Conservation (phyloP, 2,888 invertebrate genomes). For the Lepidonotus clava region DNA sequence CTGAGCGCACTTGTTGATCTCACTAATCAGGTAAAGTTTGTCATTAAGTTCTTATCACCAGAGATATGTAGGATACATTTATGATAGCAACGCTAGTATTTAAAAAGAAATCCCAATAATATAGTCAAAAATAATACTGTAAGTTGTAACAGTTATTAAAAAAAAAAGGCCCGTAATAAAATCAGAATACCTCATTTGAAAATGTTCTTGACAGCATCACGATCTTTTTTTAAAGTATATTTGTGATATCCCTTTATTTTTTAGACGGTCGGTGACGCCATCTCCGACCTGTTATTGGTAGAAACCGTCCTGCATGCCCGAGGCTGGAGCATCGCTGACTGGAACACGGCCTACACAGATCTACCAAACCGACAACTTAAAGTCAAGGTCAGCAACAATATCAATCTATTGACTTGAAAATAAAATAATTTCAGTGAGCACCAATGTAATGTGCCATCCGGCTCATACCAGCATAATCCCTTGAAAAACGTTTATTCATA, state of each 20-base stretch:
- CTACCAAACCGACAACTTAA: constrained; percentile 92
- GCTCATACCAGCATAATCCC: too few relatives aligned
- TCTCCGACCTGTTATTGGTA: constrained; percentile 96
- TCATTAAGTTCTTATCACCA: too few relatives aligned
- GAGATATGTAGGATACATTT: too few relatives aligned
- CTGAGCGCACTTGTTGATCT: constrained; percentile 89
- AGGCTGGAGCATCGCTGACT: constrained; percentile 89
- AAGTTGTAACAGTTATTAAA: too few relatives aligned
- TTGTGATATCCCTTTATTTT: constrained; percentile 55
- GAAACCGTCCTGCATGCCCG: constrained; percentile 92
- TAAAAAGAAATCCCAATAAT: too few relatives aligned
- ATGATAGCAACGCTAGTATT: too few relatives aligned
- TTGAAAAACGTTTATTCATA: too few relatives aligned
- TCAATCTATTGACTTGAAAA: too few relatives aligned
- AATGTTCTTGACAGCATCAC: background rate
- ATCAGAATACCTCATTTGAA: background rate
- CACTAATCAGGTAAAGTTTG: constrained; percentile 87
- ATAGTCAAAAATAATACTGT: too few relatives aligned
- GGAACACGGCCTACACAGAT: constrained; percentile 91
- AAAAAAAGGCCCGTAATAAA: too few relatives aligned
- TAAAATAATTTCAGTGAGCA: too few relatives aligned
- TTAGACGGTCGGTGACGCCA: constrained; percentile 91
- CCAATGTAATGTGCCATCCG: too few relatives aligned
- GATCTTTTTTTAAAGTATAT: background rate
- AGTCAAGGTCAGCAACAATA: constrained; percentile 86